phyloP scores from a whole-genome alignment of 2,797 vertebrate species.

The Thamnophis elegans region DNA sequence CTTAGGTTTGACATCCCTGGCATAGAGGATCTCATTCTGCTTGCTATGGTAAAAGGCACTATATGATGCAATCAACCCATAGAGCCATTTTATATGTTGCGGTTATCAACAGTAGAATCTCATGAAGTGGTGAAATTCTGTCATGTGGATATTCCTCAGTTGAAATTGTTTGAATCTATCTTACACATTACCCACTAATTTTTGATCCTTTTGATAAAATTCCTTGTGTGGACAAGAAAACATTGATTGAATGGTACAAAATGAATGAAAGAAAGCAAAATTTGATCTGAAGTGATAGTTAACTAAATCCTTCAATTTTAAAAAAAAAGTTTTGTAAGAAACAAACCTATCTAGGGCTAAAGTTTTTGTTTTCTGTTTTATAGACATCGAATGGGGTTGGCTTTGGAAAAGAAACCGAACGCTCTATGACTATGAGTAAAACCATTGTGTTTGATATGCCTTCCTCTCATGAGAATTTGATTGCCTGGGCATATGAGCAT shows the following conservation, averaged over 20 bases:
- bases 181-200: background rate
- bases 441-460: slow-evolving; percentile 72
- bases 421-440: slow-evolving; percentile 77
- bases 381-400: slow-evolving; percentile 89
- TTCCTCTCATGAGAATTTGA: slow-evolving; percentile 80
- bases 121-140: background rate
- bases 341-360: slow-evolving; percentile 3
- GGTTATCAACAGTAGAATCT: background rate
- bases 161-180: background rate
- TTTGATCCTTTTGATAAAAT: background rate
- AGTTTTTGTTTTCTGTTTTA: slow-evolving; percentile 27
- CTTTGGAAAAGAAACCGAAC: slow-evolving; percentile 77
- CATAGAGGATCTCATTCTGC: background rate
- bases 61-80: background rate
- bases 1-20: background rate
- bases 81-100: background rate
- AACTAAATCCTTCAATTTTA: background rate
- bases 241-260: background rate
- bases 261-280: background rate
- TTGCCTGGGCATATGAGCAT: slow-evolving; percentile 85
- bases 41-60: background rate
- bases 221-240: background rate
- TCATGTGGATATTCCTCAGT: background rate
- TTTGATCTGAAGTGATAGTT: background rate
- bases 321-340: background rate